Evolutionary conservation across 2,888 invertebrate species (phyloP).

Genomic region (Callyntrura guangdongensis): DNA sequence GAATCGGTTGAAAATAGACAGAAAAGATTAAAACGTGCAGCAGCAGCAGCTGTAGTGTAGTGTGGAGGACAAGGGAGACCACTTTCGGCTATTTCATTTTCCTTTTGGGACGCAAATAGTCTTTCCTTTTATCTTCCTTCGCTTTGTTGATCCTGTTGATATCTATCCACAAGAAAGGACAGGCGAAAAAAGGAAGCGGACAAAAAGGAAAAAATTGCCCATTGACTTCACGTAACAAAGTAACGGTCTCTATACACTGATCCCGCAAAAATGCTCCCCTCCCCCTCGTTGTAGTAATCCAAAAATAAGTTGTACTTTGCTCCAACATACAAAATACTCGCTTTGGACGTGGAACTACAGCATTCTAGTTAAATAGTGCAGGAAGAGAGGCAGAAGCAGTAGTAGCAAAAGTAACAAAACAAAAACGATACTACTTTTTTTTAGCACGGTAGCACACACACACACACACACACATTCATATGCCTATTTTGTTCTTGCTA

Average conservation of each 20-base stretch:
- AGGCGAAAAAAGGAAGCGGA: background rate
- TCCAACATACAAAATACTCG: background rate
- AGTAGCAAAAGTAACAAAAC: background rate
- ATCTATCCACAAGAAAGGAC: conserved; percentile 9
- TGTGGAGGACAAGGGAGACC: conserved; percentile 39
- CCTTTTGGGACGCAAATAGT: conserved; percentile 59
- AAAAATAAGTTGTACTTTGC: background rate
- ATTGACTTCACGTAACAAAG: conserved; percentile 54
- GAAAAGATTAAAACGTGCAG: conserved; percentile 66
- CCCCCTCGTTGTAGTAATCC: background rate
- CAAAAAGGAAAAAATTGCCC: conserved; percentile 25
- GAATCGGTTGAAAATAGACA: conserved; percentile 20
- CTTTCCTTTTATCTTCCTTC: conserved; percentile 52
- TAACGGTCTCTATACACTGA: background rate
- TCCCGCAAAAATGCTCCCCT: background rate
- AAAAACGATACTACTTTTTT: background rate
- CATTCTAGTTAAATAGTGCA: conserved; percentile 22
- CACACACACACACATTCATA: background rate
- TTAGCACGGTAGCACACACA: background rate
- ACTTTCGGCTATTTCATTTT: conserved; percentile 67
- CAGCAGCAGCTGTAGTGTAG: background rate
- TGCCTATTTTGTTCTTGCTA: background rate
- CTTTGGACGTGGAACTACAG: background rate
- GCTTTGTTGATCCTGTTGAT: conserved; percentile 59
- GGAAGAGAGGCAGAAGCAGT: background rate